These are phyloP conservation scores for Pycnonotus jocosus DNA, from an alignment of 2,113 vertebrate species.

Conservation along the genomic window DNA sequence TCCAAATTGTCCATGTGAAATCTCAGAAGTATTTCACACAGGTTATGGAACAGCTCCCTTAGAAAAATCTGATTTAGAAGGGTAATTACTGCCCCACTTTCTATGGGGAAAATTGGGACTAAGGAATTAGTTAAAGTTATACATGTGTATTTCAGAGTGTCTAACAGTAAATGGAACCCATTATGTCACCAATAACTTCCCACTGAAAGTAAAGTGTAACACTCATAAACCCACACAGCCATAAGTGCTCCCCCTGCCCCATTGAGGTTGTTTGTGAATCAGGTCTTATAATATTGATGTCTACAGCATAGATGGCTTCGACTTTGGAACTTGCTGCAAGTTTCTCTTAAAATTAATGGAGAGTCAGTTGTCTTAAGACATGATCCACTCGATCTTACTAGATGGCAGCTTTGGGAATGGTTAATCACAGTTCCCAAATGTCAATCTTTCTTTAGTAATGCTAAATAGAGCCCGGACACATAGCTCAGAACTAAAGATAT, in stretches of 20 bases:
- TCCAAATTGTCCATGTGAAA: neutral
- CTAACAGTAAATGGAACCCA: neutral
- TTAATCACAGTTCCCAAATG: neutral
- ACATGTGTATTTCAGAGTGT: neutral
- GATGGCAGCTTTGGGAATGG: neutral
- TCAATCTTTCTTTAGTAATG: neutral
- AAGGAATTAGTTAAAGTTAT: neutral
- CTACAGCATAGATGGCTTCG: neutral
- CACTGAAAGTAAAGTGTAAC: neutral
- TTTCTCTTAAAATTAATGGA: neutral
- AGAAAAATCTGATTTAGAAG: neutral
- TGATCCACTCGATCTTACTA: neutral
- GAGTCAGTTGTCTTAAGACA: neutral
- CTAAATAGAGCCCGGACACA: neutral
- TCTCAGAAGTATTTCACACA: neutral
- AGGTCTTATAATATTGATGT: neutral
- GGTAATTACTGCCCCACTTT: neutral
- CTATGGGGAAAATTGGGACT: neutral
- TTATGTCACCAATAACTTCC: neutral
- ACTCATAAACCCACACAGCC: rapidly evolving
- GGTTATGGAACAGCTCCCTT: neutral
- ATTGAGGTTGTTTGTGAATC: neutral
- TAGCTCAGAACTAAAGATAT: neutral
- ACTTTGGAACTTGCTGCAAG: neutral
- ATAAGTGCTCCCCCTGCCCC: neutral